Base-by-base conservation (phyloP, 2,113 vertebrate species). In the Vanacampus margaritifer region DNA sequence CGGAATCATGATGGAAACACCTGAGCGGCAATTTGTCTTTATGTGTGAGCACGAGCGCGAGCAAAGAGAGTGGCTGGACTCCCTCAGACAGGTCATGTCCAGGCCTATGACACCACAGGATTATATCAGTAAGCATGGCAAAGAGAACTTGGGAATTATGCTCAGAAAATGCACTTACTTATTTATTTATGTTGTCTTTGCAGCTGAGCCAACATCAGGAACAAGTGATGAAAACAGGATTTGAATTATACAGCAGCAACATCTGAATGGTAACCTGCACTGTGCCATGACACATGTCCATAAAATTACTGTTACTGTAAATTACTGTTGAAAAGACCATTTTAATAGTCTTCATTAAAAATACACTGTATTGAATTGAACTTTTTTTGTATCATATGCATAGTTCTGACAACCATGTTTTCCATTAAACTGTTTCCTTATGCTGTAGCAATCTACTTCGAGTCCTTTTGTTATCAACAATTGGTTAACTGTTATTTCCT, bases 11-110 rank as follows among this genome's bases (percentile, higher is more conserved):
- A 65, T 98, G 32, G 65, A 90, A 65, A 98, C 95, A 0, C 96
- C 95, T 0, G 48, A 68, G 12, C 85, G 96, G 17, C 90, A 92
- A 72, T 98, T 95, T 14, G 62, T 97, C 67, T 93, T 98, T 77
- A 89, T 94, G 84, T 98, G 95, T 35, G 91, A 96, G 81, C 93
- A 89, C 0, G 93, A 95, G 56, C 86, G 71, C 17, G 95, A 95
- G 46, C 95, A 94, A 83, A 92, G 0, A 5, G 94, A 97, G 73
- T 98, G 96, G 96, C 77, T 96, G 67, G 89, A 92, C 0, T 94
- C 89, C 23, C 82, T 98, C 16, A 87, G 69, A 5, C 76, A 88
- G 21, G 84, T 98, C 69, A 90, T 94, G 51, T 82, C 86, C 14
- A 87, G 87, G 13, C 92, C 92, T 41, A 89, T 95, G 91, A 81